These are phyloP conservation scores for Serripes groenlandicus DNA, from an alignment of 2,888 invertebrate species.

Conservation along the genomic window DNA sequence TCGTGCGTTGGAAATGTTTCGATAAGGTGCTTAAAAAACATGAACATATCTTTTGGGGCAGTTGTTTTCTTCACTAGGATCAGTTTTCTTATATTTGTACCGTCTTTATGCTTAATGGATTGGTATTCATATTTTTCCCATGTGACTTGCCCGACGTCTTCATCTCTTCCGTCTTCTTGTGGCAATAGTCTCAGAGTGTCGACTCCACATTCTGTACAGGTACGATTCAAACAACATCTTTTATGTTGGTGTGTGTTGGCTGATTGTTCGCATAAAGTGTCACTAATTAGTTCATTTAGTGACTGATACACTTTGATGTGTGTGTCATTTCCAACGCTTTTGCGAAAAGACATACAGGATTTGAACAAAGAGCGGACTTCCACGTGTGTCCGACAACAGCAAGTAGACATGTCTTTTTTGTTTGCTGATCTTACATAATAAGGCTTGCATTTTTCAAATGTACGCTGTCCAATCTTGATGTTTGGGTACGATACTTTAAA, in stretches of 20 bases:
- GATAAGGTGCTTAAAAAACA: not conserved
- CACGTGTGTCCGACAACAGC: slow-evolving; percentile 33
- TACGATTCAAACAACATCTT: not conserved
- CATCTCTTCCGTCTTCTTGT: not conserved
- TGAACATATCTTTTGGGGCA: not conserved
- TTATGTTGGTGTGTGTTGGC: not conserved
- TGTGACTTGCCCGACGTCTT: not conserved
- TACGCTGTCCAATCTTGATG: slow-evolving; percentile 22
- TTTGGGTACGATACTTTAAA: slow-evolving; percentile 24
- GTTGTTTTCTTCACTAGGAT: slow-evolving; percentile 7
- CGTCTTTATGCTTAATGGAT: slow-evolving; percentile 2
- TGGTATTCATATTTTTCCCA: slow-evolving; percentile 27
- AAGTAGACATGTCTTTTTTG: slow-evolving; percentile 30
- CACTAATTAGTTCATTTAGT: not conserved
- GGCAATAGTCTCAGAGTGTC: not conserved
- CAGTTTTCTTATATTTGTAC: slow-evolving; percentile 5
- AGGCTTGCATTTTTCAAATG: slow-evolving; percentile 40
- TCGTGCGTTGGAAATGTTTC: slow-evolving; percentile 21
- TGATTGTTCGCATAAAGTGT: not conserved
- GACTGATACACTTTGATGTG: not conserved
- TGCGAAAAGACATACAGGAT: not conserved
- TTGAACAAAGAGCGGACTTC: slow-evolving; percentile 24
- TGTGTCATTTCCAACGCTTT: not conserved
- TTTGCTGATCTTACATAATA: slow-evolving; percentile 17
- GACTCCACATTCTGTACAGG: not conserved